A percentile compares a stretch with the other conserved stretches of the same genome.
Evolutionary conservation across 2,888 invertebrate genomes (phyloP).

Genomic region (Dilophus febrilis): DNA sequence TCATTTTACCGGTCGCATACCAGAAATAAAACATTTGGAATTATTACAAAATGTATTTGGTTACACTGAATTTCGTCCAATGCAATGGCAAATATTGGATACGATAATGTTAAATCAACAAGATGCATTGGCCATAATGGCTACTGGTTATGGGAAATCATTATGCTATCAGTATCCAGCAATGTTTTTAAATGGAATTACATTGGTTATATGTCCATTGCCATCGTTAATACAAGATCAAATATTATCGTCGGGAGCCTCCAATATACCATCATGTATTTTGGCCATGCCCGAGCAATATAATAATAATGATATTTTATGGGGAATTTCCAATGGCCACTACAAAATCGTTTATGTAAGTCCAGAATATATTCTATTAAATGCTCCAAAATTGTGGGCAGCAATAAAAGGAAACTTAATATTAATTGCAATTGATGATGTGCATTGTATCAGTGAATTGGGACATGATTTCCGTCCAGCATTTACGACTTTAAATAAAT

Average conservation of each 20-base stretch:
- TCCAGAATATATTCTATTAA: conserved; percentile 35
- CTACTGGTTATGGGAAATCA: conserved; percentile 48
- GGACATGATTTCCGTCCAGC: conserved; percentile 51
- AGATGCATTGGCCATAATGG: conserved; percentile 50
- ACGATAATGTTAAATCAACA: conserved; percentile 32
- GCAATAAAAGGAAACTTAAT: conserved; percentile 24
- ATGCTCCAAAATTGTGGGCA: conserved; percentile 20
- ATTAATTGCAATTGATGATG: conserved; percentile 55
- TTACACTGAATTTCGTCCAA: conserved; percentile 34
- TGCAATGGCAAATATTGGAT: conserved; percentile 41
- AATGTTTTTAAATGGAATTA: conserved; percentile 34
- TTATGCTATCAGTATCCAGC: conserved; percentile 52
- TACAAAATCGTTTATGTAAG: conserved; percentile 22
- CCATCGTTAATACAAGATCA: conserved; percentile 61
- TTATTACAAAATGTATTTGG: conserved; percentile 35
- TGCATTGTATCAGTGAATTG: conserved; percentile 61
- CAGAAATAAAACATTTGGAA: conserved; percentile 21
- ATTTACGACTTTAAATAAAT: conserved; percentile 33
- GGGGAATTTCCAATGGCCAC: conserved; percentile 15
- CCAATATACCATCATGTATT: conserved; percentile 37
- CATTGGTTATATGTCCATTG: conserved; percentile 48
- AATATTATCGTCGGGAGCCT: conserved; percentile 36
- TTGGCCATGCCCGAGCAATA: conserved; percentile 42
- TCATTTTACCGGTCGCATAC: background rate
- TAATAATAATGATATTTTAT: conserved; percentile 20